Evolutionary conservation across 1,140 invertebrate genomes (phyloP), one percentile per base, ranked within the genome.

Genomic region (Drosophila repletoides): DNA sequence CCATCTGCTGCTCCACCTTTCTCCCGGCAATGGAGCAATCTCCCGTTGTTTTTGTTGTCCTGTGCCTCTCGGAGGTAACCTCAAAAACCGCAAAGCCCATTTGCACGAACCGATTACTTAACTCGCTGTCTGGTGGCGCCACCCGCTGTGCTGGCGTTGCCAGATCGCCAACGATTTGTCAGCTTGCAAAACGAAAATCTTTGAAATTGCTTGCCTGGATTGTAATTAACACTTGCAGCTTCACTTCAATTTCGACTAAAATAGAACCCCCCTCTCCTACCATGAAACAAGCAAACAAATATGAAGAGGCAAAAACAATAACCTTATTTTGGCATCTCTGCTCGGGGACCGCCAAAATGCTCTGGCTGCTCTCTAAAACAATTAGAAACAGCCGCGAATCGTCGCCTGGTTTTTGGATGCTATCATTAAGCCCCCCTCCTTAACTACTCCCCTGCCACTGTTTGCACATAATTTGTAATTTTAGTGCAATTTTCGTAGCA

Each of bases 381-480:
- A 83, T 83, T 83, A 83, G 79, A 84, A 83, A 65, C 79, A 83
- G 79, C 79, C 79, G 79, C 74, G 79, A 38, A 31, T 43, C 34
- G 72, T 80, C 72, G 60, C 36, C 28, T 12, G 19, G 28, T 17
- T 24, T 15, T 7, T 48, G 55, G 21, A 40, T 36, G 38, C 28
- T 22, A 67, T 79, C 79, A 84, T 84, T 84, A 84, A 84, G 70
- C 9, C 22, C 15, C 5, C 17, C 6, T 0, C 17, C 15, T 2
- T 7, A 1, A 5, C 36, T 10, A 4, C 7, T 17, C 12, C 36
- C n/a, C 9, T 4, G 12, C 2, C 12, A 1, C 49, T 28, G 2
- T 22, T 10, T 5, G 7, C 34, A 41, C 63, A 68, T 68, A 40
- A 72, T 72, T 72, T 69, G 65, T 72, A 59, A 72, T 69, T 73